Conservation (phyloP, 2,888 invertebrate species). For the Torymus tubicola region DNA sequence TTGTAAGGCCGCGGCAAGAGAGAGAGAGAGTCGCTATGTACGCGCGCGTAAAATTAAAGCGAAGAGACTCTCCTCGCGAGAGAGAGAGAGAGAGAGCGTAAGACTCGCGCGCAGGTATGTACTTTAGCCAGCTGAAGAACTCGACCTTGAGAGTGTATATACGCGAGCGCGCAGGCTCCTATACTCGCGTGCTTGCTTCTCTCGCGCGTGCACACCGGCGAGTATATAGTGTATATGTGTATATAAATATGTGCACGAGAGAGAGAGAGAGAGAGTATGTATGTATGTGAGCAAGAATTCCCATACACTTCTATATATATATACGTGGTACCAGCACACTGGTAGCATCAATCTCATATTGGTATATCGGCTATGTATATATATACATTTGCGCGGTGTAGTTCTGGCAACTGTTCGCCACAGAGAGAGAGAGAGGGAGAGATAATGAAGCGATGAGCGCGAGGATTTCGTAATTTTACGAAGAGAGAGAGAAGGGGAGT, state of each 20-base stretch:
- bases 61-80: not conserved
- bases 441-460: not conserved
- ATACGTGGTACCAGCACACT: not conserved
- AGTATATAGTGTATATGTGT: too few relatives aligned
- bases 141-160: conserved; percentile 34
- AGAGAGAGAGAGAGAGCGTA: not conserved
- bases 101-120: conserved; percentile 21
- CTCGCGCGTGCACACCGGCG: too few relatives aligned
- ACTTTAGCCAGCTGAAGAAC: conserved; percentile 47
- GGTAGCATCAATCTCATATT: not conserved
- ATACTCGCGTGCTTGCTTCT: too few relatives aligned
- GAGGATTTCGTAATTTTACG: not conserved
- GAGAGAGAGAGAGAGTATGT: too few relatives aligned
- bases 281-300: not conserved
- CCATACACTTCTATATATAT: not conserved
- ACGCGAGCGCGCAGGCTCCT: too few relatives aligned
- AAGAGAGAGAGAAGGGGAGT: too few relatives aligned
- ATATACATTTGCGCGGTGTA: too few relatives aligned
- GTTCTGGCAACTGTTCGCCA: too few relatives aligned
- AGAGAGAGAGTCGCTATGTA: not conserved
- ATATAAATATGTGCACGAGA: too few relatives aligned
- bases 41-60: conserved; percentile 37
- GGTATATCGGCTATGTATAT: too few relatives aligned
- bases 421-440: too few relatives aligned
- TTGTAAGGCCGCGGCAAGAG: not conserved